A percentile compares a stretch with the other conserved stretches of the same genome.
These are phyloP conservation scores for Acridotheres tristis DNA, from an alignment of 2,797 vertebrate species.

Conservation along the genomic window DNA sequence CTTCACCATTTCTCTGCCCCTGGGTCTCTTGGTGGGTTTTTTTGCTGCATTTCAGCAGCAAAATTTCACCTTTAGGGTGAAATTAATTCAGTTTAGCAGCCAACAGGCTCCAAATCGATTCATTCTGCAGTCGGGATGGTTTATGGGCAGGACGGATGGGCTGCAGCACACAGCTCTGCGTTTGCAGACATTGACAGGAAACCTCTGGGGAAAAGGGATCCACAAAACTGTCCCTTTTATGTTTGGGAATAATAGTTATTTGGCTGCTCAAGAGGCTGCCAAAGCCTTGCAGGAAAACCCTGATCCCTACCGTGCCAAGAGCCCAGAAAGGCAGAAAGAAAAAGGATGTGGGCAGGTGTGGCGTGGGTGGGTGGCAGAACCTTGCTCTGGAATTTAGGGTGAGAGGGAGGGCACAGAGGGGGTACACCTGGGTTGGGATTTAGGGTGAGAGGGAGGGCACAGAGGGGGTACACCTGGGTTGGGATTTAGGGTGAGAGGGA, in stretches of 20 bases:
- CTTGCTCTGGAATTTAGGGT: rapidly evolving
- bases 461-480: rapidly evolving
- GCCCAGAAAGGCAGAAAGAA: not conserved
- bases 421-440: too few species aligned
- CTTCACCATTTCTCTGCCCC: not conserved
- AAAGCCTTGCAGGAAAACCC: not conserved
- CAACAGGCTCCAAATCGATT: constrained; percentile 42
- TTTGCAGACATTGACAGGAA: not conserved
- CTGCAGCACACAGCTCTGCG: not conserved
- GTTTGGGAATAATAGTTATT: not conserved
- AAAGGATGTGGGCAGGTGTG: rapidly evolving
- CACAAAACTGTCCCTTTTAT: not conserved
- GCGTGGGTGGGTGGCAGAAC: rapidly evolving
- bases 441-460: not conserved
- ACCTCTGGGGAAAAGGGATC: not conserved
- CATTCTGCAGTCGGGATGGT: not conserved
- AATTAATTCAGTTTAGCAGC: constrained; percentile 52
- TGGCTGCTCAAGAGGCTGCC: not conserved
- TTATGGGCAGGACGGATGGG: not conserved
- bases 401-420: not conserved
- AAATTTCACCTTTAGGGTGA: not conserved
- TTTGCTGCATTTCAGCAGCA: not conserved
- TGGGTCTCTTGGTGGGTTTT: not conserved
- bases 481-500: not conserved
- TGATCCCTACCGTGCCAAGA: not conserved